phyloP scores from a whole-genome alignment of 2,113 vertebrate genomes.

The Ptilorrhoa leucosticta region DNA sequence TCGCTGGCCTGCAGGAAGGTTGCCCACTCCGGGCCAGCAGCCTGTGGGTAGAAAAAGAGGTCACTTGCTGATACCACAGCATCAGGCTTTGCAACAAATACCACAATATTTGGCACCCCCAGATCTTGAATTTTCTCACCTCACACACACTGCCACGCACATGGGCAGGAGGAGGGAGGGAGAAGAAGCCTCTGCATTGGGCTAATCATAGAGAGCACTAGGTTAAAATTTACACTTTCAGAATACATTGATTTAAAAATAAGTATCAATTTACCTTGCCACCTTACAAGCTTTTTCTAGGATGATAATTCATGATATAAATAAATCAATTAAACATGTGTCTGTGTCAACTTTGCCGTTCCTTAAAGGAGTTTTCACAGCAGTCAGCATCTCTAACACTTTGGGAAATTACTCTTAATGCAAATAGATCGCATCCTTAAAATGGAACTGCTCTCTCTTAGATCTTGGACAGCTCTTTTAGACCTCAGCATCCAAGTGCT shows the following conservation, averaged over 20 bases:
- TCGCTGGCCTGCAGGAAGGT: fast-evolving
- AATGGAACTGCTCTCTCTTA: background rate
- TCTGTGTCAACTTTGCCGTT: background rate
- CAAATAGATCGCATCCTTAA: background rate
- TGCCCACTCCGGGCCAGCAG: background rate
- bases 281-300: background rate
- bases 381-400: background rate
- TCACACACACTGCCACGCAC: background rate
- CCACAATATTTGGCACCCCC: background rate
- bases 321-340: background rate
- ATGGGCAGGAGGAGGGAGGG: background rate
- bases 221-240: background rate
- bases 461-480: background rate
- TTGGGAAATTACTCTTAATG: background rate
- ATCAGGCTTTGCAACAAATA: background rate
- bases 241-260: background rate
- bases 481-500: background rate
- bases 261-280: background rate
- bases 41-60: background rate
- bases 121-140: background rate
- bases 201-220: too few relatives aligned
- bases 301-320: background rate
- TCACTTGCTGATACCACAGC: background rate
- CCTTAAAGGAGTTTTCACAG: background rate
- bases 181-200: background rate